Evolutionary conservation across 2,797 vertebrate species (phyloP).

Genomic region (Pampus argenteus): DNA sequence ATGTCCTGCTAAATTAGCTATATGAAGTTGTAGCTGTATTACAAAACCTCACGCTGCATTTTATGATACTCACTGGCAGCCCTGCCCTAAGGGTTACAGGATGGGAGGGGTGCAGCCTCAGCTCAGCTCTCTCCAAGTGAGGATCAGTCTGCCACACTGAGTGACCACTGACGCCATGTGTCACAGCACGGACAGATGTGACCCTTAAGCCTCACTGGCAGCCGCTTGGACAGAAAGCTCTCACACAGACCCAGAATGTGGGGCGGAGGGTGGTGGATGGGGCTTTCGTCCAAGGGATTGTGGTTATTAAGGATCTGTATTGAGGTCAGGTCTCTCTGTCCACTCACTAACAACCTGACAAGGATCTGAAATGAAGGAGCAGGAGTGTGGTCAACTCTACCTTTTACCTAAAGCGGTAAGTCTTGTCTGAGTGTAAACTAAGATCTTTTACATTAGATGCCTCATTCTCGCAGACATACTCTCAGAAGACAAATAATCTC

Average conservation of each 20-base stretch:
- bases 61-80: conserved; percentile 49
- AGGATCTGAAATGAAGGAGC: conserved; percentile 54
- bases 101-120: conserved; percentile 22
- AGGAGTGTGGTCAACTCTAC: conserved; percentile 29
- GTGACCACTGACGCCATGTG: conserved; percentile 75
- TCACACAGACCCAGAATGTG: conserved; percentile 40
- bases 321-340: conserved; percentile 80
- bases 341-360: conserved; percentile 48
- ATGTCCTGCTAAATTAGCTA: no score
- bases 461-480: conserved; percentile 52
- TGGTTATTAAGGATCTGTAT: conserved; percentile 80
- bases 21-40: no score
- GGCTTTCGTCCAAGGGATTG: conserved; percentile 73
- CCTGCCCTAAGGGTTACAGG: conserved; percentile 37
- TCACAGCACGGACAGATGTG: conserved; percentile 75
- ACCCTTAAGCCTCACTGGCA: conserved; percentile 75
- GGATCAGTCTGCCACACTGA: conserved; percentile 63
- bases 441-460: conserved; percentile 46
- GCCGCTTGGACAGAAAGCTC: conserved; percentile 52
- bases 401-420: conserved; percentile 58
- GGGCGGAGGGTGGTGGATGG: conserved; percentile 34
- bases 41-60: conserved; percentile 35
- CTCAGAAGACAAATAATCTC: conserved; percentile 78
- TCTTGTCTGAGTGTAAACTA: conserved; percentile 32
- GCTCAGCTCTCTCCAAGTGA: conserved; percentile 50